Percentiles rank a stretch among this genome's conserved stretches.
phyloP scores from a whole-genome alignment of 2,113 vertebrate species.

The Chaetodon auriga region DNA sequence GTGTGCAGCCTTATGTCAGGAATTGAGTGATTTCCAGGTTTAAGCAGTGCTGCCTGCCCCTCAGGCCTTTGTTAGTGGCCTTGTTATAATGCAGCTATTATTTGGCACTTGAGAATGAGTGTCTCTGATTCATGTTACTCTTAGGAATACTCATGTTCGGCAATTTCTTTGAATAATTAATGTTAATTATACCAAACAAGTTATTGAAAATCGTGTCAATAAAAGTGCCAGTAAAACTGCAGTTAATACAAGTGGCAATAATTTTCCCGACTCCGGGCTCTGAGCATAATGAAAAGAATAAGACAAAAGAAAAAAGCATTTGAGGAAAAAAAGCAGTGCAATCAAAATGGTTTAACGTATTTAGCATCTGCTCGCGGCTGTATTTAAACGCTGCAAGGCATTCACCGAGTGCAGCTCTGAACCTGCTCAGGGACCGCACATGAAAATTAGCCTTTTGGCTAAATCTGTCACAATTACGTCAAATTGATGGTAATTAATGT shows the following conservation, averaged over 20 bases:
- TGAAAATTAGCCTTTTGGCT: neutral
- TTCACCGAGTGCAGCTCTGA: neutral
- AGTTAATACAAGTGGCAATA: neutral
- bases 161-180: neutral
- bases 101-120: conserved; percentile 1
- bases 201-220: neutral
- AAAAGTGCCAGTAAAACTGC: neutral
- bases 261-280: neutral
- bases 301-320: neutral
- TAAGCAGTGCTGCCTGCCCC: neutral
- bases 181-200: neutral
- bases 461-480: conserved; percentile 4
- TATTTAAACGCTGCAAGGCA: neutral
- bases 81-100: neutral
- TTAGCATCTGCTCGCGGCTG: neutral
- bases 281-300: neutral
- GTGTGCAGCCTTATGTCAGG: neutral
- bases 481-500: conserved; percentile 20
- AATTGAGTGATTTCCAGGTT: conserved; percentile 6
- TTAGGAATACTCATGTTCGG: neutral
- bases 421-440: neutral
- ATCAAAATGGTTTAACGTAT: neutral
- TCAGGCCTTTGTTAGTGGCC: neutral
- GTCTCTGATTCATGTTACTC: neutral
- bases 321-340: neutral